Evolutionary conservation across 2,113 vertebrate genomes (phyloP), one percentile per base, ranked within the genome.

Genomic region (Excalfactoria chinensis): DNA sequence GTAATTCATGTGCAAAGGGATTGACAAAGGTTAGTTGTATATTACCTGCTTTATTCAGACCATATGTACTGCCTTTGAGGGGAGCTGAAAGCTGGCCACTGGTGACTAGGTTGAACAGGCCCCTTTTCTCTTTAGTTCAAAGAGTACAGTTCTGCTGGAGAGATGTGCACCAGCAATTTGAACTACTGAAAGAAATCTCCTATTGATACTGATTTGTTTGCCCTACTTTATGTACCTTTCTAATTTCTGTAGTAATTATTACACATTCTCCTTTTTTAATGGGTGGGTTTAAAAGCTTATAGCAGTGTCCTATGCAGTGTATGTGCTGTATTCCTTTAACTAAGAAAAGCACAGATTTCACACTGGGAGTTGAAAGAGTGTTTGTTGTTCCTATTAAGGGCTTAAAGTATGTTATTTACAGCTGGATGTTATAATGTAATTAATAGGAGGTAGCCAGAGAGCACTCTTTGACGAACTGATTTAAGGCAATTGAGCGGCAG

Each of bases 1-100:
- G 16, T 59, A 8, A 49, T 51, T 81, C 67, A 70, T 0, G 1
- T 2, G 19, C 32, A 4, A 11, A 46, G 6, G 28, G 18, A 48
- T 63, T 40, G 13, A 64, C 48, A 40, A 28, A 60, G 25, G 49
- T 66, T 28, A 30, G 25, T 53, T 68, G 7, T 14, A 6, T 51
- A 13, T 26, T 16, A 16, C 20, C n/a, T n/a, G 64, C 40, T 79
- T 82, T n/a, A 37, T 16, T 83, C 26, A 44, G 44, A 35, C 15
- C 5, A 6, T 44, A 11, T 14, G 10, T 34, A 67, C 6, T 9
- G 16, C 7, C 19, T 44, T n/a, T 9, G 85, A 82, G 28, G 15
- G 85, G 40, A 66, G 9, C 26, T 30, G 32, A 0, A 14, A 32
- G 30, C 20, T 7, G 7, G 32, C 51, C 35, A 6, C 22, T 82